These are phyloP conservation scores for Scolopax bukidnonensis DNA, from an alignment of 2,797 vertebrate species.

Conservation along the genomic window DNA sequence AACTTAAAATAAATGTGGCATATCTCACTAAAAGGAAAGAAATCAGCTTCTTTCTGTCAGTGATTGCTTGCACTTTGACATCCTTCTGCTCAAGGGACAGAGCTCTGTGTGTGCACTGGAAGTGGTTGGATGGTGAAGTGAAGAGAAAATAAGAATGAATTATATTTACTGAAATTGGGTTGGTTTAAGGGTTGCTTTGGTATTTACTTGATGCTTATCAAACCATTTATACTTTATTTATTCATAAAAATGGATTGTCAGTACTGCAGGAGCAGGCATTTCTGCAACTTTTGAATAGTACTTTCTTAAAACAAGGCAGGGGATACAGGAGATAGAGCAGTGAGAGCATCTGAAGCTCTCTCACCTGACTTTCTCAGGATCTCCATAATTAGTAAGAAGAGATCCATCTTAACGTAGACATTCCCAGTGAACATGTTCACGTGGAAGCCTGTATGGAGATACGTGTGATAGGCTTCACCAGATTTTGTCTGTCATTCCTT, in stretches of 20 bases:
- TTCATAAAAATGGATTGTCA: background rate
- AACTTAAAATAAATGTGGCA: background rate
- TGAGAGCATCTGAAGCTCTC: background rate
- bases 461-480: accelerated
- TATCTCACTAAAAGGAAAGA: background rate
- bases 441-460: background rate
- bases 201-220: background rate
- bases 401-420: background rate
- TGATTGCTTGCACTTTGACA: background rate
- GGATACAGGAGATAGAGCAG: background rate
- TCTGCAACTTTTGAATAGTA: background rate
- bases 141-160: background rate
- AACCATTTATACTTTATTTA: background rate
- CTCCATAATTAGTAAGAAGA: background rate
- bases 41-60: background rate
- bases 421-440: background rate
- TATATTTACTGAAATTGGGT: background rate
- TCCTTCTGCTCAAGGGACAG: background rate
- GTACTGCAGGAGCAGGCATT: background rate
- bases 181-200: background rate
- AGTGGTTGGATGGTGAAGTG: background rate
- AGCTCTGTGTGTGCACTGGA: background rate
- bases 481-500: background rate
- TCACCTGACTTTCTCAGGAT: background rate
- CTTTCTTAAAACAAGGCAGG: background rate